Conservation (phyloP, 2,888 invertebrate species). For the Melanophora roralis region DNA sequence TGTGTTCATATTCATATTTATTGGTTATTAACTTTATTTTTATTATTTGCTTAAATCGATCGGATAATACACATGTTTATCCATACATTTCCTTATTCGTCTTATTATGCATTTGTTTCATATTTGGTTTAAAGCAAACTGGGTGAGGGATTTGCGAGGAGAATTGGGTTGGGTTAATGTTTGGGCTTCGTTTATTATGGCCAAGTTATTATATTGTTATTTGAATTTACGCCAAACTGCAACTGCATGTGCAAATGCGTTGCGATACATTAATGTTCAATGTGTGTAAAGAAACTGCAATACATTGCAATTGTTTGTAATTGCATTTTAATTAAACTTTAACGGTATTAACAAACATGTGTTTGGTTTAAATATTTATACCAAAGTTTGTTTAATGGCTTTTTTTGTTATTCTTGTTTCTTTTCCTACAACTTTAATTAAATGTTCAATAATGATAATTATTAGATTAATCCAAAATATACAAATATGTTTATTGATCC, state of each 20-base stretch:
- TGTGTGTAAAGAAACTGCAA: slow-evolving; percentile 22
- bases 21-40: slow-evolving; percentile 30
- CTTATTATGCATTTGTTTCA: background rate
- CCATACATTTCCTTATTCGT: slow-evolving; percentile 43
- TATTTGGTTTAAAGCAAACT: background rate
- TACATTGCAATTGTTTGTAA: slow-evolving; percentile 56
- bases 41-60: slow-evolving; percentile 36
- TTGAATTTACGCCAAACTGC: slow-evolving; percentile 26
- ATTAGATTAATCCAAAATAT: slow-evolving; percentile 22
- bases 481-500: background rate
- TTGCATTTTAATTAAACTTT: slow-evolving; percentile 61
- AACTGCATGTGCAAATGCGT: slow-evolving; percentile 38
- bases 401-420: background rate
- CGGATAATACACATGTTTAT: slow-evolving; percentile 59
- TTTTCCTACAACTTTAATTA: slow-evolving; percentile 30
- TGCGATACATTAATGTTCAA: background rate
- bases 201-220: slow-evolving; percentile 29
- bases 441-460: slow-evolving; percentile 43
- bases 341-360: slow-evolving; percentile 59
- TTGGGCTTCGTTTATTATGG: slow-evolving; percentile 40
- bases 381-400: slow-evolving; percentile 5
- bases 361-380: slow-evolving; percentile 43
- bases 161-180: slow-evolving; percentile 18
- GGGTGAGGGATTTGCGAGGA: background rate
- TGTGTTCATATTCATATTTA: slow-evolving; percentile 35